These are phyloP conservation scores for Drosophila sucinea DNA, from an alignment of 1,140 invertebrate species.

Conservation along the genomic window DNA sequence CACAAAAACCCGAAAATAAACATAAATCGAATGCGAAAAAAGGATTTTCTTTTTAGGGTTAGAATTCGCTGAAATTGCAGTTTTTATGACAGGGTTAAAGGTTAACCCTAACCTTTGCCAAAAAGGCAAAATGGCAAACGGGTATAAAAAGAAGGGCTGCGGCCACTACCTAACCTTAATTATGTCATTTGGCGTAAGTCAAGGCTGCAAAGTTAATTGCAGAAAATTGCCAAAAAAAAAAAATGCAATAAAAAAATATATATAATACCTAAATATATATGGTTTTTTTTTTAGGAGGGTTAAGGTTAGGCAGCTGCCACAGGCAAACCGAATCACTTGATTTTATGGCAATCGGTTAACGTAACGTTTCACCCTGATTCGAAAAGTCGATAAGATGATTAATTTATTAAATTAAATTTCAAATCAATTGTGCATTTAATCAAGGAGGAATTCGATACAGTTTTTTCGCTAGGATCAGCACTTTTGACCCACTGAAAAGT, in stretches of 20 bases:
- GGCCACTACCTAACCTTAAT: constrained; percentile 61
- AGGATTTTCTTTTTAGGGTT: constrained; percentile 62
- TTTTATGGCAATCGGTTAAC: too few species aligned
- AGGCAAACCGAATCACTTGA: background rate
- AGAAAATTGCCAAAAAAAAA: constrained; percentile 43
- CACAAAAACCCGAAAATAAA: constrained; percentile 28
- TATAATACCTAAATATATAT: constrained; percentile 2
- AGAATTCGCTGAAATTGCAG: constrained; percentile 71
- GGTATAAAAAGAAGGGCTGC: background rate
- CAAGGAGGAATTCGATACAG: too few species aligned
- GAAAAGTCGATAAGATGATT: too few species aligned
- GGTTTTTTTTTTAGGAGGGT: background rate
- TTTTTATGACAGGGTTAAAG: constrained; percentile 55
- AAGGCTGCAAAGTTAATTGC: constrained; percentile 77
- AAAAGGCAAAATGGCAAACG: constrained; percentile 4
- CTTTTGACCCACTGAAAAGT: too few species aligned
- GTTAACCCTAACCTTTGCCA: constrained; percentile 12
- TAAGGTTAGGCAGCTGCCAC: background rate
- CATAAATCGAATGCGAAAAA: constrained; percentile 54
- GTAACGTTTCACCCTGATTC: too few species aligned
- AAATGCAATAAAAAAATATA: constrained; percentile 42
- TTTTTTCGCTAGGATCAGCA: too few species aligned
- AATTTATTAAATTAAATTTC: too few species aligned
- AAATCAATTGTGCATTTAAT: too few species aligned
- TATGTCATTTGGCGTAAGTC: constrained; percentile 77